These are phyloP conservation scores for Embiotoca jacksoni DNA, from an alignment of 2,113 vertebrate genomes.

Conservation along the genomic window DNA sequence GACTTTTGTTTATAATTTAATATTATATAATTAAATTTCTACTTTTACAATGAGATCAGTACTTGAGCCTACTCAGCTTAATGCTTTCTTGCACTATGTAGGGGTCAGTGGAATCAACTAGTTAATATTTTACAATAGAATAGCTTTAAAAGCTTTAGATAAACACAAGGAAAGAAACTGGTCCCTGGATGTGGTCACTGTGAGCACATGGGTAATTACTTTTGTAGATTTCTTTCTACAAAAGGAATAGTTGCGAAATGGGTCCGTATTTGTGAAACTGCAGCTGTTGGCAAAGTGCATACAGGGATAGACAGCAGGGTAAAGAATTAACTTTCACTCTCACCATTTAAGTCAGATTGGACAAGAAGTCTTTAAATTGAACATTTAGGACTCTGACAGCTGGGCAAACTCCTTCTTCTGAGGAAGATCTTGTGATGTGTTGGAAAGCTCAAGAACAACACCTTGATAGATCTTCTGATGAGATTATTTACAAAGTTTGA, in stretches of 20 bases:
- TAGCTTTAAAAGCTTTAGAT: not conserved
- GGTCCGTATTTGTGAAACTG: slow-evolving; percentile 10
- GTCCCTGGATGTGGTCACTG: not conserved
- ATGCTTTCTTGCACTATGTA: not conserved
- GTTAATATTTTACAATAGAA: not conserved
- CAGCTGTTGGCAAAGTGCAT: not conserved
- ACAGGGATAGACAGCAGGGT: not conserved
- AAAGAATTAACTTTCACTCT: not conserved
- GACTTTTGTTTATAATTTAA: too few species aligned
- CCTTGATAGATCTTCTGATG: too few species aligned
- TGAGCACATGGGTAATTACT: not conserved
- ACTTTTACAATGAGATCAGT: too few species aligned
- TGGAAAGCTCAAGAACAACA: too few species aligned
- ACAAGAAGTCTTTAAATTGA: too few species aligned
- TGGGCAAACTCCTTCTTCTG: too few species aligned
- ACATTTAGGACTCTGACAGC: too few species aligned
- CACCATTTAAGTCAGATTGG: not conserved
- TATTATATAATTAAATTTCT: too few species aligned
- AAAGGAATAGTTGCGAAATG: not conserved
- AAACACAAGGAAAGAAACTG: too few species aligned
- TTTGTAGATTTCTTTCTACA: not conserved
- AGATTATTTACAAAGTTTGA: too few species aligned
- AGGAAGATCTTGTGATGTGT: too few species aligned
- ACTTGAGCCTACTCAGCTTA: not conserved
- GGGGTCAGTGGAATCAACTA: not conserved